phyloP scores from a whole-genome alignment of 2,113 vertebrate genomes.

The Panthera leo region DNA sequence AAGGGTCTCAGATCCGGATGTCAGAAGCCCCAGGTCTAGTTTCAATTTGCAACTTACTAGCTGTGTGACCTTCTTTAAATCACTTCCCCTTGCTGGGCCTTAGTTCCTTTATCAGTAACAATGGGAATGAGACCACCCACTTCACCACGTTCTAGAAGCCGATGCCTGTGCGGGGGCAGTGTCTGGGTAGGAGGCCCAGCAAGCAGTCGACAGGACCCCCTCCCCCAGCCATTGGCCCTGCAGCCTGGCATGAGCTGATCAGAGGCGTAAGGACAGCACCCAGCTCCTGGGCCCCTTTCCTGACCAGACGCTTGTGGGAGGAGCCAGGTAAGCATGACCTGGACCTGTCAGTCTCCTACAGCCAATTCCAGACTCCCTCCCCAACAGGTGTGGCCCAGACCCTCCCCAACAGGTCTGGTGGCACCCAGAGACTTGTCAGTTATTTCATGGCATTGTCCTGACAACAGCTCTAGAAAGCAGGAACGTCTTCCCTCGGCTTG shows the following conservation, averaged over 20 bases:
- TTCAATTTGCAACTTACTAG: neutral
- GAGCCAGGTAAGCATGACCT: neutral
- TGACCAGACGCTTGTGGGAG: no score
- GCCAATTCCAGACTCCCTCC: neutral
- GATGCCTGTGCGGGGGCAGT: fast-evolving
- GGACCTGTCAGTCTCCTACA: neutral
- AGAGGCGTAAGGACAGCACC: fast-evolving
- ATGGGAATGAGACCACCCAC: neutral
- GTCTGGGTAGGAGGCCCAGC: fast-evolving
- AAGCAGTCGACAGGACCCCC: neutral
- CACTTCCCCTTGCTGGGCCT: neutral
- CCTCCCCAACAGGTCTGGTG: fast-evolving
- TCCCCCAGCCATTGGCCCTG: neutral
- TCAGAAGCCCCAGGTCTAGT: neutral
- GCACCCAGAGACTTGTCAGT: neutral
- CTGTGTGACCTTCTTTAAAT: neutral
- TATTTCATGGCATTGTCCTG: neutral
- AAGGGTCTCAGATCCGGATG: neutral
- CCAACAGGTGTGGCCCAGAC: neutral
- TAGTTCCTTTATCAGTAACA: neutral
- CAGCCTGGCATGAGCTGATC: neutral
- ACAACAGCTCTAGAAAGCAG: neutral
- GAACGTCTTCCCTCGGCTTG: neutral
- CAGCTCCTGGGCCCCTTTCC: neutral
- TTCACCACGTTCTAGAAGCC: fast-evolving